phyloP scores from a whole-genome alignment of 2,888 invertebrate species.

The Meiosimyza platycephala region DNA sequence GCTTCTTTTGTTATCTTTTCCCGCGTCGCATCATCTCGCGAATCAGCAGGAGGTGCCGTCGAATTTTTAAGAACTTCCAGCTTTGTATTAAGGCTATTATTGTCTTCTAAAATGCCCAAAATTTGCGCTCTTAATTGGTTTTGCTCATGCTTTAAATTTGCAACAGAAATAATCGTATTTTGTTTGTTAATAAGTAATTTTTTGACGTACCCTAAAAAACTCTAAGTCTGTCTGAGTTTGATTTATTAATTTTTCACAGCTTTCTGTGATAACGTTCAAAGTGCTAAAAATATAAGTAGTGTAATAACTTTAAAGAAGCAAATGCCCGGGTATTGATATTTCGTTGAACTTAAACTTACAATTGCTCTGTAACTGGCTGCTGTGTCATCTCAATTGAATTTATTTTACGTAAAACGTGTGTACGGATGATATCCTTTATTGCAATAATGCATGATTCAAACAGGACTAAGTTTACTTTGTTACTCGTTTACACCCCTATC shows the following conservation, averaged over 20 bases:
- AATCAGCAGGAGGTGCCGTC: constrained; percentile 39
- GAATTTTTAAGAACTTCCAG: constrained; percentile 49
- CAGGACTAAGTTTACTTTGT: no score
- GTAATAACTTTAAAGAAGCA: not conserved
- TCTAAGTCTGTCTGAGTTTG: constrained; percentile 57
- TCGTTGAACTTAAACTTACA: no score
- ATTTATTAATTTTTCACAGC: constrained; percentile 55
- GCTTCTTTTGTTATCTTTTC: constrained; percentile 58
- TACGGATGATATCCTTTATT: no score
- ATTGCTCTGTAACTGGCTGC: no score
- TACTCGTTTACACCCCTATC: no score
- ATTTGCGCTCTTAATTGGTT: constrained; percentile 57
- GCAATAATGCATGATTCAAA: no score
- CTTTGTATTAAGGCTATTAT: constrained; percentile 55
- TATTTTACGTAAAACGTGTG: no score
- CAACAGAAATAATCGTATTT: not conserved
- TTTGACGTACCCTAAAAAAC: constrained; percentile 50
- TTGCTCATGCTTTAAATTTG: constrained; percentile 60
- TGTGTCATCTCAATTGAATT: no score
- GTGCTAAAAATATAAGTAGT: constrained; percentile 40
- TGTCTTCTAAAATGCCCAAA: constrained; percentile 62
- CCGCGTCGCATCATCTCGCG: constrained; percentile 50
- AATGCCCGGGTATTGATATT: no score
- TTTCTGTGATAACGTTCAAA: constrained; percentile 48
- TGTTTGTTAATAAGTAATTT: constrained; percentile 30